Conservation (phyloP, 2,113 vertebrate genomes). For the Lanius ludovicianus region DNA sequence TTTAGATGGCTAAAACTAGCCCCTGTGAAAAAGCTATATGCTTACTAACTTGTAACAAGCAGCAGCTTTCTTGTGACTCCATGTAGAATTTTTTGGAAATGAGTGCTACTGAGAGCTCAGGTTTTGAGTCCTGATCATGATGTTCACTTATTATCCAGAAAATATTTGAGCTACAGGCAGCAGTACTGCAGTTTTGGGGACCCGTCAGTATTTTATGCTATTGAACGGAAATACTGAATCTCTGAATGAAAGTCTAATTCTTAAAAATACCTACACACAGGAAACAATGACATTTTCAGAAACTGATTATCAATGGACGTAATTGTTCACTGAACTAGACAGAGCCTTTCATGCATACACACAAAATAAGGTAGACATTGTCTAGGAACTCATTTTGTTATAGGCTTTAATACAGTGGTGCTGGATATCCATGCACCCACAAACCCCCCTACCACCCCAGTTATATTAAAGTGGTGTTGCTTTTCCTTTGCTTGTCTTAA, state of each 20-base stretch:
- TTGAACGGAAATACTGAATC: not conserved
- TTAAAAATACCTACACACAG: constrained; percentile 41
- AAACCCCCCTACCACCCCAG: rapidly evolving
- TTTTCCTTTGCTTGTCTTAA: not conserved
- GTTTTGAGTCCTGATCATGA: not conserved
- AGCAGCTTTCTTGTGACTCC: not conserved
- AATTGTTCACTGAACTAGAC: constrained; percentile 48
- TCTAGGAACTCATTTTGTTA: not conserved
- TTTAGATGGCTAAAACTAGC: not conserved
- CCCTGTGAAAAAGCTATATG: not conserved
- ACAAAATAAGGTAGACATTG: not conserved
- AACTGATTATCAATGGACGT: constrained; percentile 32
- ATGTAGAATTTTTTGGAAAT: not conserved
- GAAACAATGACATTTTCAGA: constrained; percentile 60
- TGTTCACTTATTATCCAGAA: not conserved
- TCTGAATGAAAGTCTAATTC: constrained; percentile 52
- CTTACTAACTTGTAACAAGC: not conserved
- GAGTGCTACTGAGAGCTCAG: not conserved
- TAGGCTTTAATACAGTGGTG: not conserved
- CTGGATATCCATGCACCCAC: not conserved
- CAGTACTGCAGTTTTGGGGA: not conserved
- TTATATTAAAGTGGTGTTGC: not conserved
- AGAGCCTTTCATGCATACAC: constrained; percentile 36
- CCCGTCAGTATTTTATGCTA: not conserved
- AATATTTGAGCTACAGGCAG: not conserved